Conservation (phyloP, 2,888 invertebrate genomes). For the Dasypogon diadema region DNA sequence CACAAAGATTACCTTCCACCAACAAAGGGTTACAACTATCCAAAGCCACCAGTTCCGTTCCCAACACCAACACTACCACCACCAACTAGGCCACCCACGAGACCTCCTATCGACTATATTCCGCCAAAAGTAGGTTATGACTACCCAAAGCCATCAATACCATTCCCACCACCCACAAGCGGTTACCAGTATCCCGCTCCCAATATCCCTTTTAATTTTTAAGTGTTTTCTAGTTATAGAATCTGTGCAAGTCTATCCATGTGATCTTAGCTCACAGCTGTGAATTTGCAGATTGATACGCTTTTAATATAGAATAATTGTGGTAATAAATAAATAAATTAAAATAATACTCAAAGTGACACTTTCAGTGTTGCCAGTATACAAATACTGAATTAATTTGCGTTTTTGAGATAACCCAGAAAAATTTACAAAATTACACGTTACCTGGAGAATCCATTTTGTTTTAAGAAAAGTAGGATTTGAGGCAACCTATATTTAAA, state of each 20-base stretch:
- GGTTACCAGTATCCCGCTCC: slow-evolving; percentile 41
- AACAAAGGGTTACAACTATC: slow-evolving; percentile 26
- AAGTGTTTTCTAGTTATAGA: slow-evolving; percentile 35
- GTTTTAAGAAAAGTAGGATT: no score
- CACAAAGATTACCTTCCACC: neutral
- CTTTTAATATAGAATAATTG: slow-evolving; percentile 42
- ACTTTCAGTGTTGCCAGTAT: no score
- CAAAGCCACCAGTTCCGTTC: slow-evolving; percentile 12
- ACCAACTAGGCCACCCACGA: slow-evolving; percentile 57
- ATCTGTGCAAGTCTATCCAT: slow-evolving; percentile 18
- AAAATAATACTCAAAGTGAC: no score
- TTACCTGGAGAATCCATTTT: no score
- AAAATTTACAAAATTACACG: no score
- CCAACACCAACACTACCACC: slow-evolving; percentile 38
- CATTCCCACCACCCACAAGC: neutral
- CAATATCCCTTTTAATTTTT: slow-evolving; percentile 32
- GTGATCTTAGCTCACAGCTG: slow-evolving; percentile 31
- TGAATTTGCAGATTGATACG: slow-evolving; percentile 48
- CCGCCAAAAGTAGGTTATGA: slow-evolving; percentile 46
- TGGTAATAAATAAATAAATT: slow-evolving; percentile 31
- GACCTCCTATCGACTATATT: slow-evolving; percentile 50
- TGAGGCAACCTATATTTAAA: no score
- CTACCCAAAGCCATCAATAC: neutral
- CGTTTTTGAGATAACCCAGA: no score
- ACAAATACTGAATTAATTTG: no score